Evolutionary conservation across 2,888 invertebrate genomes (phyloP).

Genomic region (Pycnomerus fuliginosus): DNA sequence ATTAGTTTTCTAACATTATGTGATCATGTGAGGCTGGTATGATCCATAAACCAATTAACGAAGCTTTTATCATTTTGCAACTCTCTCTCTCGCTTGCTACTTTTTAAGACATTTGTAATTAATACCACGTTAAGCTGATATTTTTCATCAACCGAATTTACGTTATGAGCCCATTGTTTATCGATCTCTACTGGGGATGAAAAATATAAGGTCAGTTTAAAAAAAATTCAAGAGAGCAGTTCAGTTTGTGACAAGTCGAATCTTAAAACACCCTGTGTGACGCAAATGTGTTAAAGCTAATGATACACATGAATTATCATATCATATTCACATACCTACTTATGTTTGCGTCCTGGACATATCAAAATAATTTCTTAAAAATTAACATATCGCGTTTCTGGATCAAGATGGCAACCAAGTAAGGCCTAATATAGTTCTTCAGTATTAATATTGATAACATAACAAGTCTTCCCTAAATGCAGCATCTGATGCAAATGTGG

Average conservation of each 20-base stretch:
- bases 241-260: too few relatives aligned
- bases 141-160: slow-evolving; percentile 16
- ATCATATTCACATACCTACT: slow-evolving; percentile 14
- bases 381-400: slow-evolving; percentile 8
- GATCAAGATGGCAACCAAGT: slow-evolving; percentile 30
- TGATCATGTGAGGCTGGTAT: slow-evolving; percentile 35
- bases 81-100: slow-evolving; percentile 11
- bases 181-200: slow-evolving; percentile 6
- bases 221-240: slow-evolving; percentile 7
- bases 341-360: slow-evolving; percentile 8
- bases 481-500: slow-evolving; percentile 12
- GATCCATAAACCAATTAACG: slow-evolving; percentile 24
- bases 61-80: slow-evolving; percentile 22
- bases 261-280: slow-evolving; percentile 19
- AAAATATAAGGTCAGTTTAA: slow-evolving; percentile 19
- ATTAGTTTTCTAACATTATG: slow-evolving; percentile 21
- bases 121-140: slow-evolving; percentile 16
- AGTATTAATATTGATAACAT: slow-evolving; percentile 28
- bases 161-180: slow-evolving; percentile 21
- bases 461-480: slow-evolving; percentile 27
- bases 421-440: slow-evolving; percentile 23
- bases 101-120: slow-evolving; percentile 19
- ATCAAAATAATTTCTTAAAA: slow-evolving; percentile 10
- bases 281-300: slow-evolving; percentile 8
- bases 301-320: slow-evolving; percentile 23